Percentiles rank a stretch among this genome's conserved stretches.
Evolutionary conservation across 2,888 invertebrate species (phyloP).

Genomic region (Rhogogaster chlorosoma): DNA sequence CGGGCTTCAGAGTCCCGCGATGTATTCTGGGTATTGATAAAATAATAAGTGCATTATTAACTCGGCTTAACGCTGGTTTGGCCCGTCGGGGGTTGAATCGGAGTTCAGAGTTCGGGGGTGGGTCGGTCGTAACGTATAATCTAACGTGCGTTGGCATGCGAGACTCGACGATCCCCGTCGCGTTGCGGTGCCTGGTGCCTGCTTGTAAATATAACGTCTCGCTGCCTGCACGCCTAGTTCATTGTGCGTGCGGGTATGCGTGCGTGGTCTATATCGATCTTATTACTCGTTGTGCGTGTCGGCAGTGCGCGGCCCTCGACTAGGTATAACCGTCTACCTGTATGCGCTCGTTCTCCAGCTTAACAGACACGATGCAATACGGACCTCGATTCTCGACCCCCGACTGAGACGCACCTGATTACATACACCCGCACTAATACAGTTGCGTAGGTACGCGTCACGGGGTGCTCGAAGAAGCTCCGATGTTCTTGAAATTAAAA

Average conservation of each 20-base stretch:
- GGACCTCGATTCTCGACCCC: conserved; percentile 1
- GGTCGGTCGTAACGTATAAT: conserved; percentile 51
- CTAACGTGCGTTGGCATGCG: conserved; percentile 72
- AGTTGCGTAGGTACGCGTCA: not conserved
- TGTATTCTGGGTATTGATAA: conserved; percentile 70
- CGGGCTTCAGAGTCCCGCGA: not conserved
- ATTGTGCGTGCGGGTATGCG: conserved; percentile 66
- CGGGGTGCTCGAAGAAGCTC: not conserved
- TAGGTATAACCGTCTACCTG: not conserved
- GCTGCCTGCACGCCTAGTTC: conserved; percentile 30
- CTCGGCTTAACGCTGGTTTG: conserved; percentile 58
- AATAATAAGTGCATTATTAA: conserved; percentile 75
- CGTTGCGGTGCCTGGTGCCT: conserved; percentile 37
- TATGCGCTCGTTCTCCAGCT: not conserved
- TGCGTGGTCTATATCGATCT: conserved; percentile 72
- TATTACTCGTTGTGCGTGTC: conserved; percentile 65
- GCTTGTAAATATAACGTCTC: conserved; percentile 49
- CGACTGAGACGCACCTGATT: conserved; percentile 67
- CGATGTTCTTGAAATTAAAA: not conserved
- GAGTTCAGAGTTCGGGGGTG: not conserved
- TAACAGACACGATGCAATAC: not conserved
- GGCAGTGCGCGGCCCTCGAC: conserved; percentile 54
- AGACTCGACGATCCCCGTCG: conserved; percentile 57
- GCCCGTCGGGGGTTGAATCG: conserved; percentile 50
- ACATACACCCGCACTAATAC: not conserved